A percentile compares a stretch with the other conserved stretches of the same genome.
Evolutionary conservation across 2,888 invertebrate species (phyloP).

Genomic region (Oscheius sp.): DNA sequence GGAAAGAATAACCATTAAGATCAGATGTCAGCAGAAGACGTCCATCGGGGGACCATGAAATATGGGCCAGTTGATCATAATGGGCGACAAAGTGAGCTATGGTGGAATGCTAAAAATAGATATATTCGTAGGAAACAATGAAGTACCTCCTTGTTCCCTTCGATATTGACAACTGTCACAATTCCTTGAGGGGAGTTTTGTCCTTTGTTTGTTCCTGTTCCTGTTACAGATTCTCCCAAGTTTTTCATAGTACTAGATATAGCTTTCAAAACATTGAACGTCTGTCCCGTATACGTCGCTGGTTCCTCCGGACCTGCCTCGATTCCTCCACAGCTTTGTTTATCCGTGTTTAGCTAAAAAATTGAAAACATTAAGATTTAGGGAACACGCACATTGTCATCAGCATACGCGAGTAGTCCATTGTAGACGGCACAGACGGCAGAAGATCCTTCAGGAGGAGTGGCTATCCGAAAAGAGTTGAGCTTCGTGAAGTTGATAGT

Average conservation of each 20-base stretch:
- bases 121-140: neutral
- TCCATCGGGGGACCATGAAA: constrained; percentile 50
- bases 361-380: neutral
- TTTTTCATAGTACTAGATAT: constrained; percentile 72
- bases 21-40: constrained; percentile 72
- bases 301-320: constrained; percentile 43
- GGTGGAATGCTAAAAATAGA: constrained; percentile 10
- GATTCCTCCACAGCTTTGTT: constrained; percentile 56
- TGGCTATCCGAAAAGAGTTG: constrained; percentile 43
- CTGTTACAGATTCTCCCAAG: constrained; percentile 72
- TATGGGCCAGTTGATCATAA: constrained; percentile 39
- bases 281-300: constrained; percentile 72
- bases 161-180: constrained; percentile 51
- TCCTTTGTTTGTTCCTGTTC: constrained; percentile 29
- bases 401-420: constrained; percentile 61
- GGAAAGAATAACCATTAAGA: constrained; percentile 77
- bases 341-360: constrained; percentile 71
- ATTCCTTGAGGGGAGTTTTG: constrained; percentile 42
- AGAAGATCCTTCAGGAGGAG: constrained; percentile 46
- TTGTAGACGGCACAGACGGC: constrained; percentile 58
- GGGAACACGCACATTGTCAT: constrained; percentile 43
- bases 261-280: constrained; percentile 73
- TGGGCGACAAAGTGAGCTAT: constrained; percentile 66
- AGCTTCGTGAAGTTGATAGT: constrained; percentile 56
- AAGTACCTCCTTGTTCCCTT: constrained; percentile 15